Evolutionary conservation across 2,113 vertebrate genomes (phyloP).

Genomic region (Callocephalon fimbriatum): DNA sequence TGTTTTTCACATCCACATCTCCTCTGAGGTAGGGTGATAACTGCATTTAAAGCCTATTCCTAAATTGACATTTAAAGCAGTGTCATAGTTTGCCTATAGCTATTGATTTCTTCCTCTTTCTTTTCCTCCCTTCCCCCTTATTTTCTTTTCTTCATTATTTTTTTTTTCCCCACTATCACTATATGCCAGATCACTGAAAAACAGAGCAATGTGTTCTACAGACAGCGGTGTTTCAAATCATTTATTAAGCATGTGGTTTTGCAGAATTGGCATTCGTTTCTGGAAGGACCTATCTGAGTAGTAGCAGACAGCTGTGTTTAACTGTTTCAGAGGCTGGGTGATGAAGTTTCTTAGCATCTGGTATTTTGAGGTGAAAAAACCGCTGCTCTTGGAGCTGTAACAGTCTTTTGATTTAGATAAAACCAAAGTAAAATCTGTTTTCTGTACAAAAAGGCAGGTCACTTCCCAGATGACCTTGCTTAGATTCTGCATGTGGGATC

Average conservation of each 20-base stretch:
- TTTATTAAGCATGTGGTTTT: neutral
- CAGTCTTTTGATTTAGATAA: neutral
- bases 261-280: neutral
- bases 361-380: neutral
- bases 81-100: neutral
- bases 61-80: neutral
- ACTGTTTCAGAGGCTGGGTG: neutral
- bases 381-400: neutral
- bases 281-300: neutral
- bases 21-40: neutral
- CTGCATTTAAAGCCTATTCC: neutral
- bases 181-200: neutral
- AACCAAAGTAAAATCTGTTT: neutral
- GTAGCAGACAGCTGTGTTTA: neutral
- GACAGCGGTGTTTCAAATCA: neutral
- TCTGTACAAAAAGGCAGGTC: neutral
- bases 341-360: neutral
- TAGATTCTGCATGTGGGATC: neutral
- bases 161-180: neutral
- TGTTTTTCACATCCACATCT: rapidly evolving
- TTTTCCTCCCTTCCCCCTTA: rapidly evolving
- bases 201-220: neutral
- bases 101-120: neutral
- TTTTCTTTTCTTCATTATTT: rapidly evolving
- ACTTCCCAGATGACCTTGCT: neutral